Percentiles rank a stretch among this genome's conserved stretches.
These are phyloP conservation scores for Crossaster papposus DNA, from an alignment of 53 echinoderm and acorn worm genomes.

Conservation along the genomic window DNA sequence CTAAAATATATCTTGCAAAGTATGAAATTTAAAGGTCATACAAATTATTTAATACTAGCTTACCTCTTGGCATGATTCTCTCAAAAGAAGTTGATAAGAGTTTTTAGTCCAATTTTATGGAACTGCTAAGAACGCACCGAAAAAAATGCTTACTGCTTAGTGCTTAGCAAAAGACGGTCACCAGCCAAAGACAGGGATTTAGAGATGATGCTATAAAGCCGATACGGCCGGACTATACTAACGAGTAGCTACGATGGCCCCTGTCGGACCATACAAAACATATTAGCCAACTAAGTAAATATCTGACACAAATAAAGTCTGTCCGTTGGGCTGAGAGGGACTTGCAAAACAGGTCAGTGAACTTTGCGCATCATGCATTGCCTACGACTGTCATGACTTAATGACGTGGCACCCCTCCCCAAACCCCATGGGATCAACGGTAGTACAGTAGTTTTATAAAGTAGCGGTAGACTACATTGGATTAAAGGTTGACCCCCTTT, in stretches of 20 bases:
- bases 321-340: background rate
- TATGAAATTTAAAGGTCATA: too few relatives aligned
- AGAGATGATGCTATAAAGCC: too few relatives aligned
- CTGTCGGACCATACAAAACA: too few relatives aligned
- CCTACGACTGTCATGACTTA: slow-evolving; percentile 23
- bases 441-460: background rate
- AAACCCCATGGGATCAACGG: slow-evolving; percentile 12
- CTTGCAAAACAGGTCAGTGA: slow-evolving; percentile 27
- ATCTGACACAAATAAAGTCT: slow-evolving; percentile 14
- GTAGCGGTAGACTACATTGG: slow-evolving; percentile 28
- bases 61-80: too few relatives aligned
- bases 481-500: background rate
- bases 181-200: background rate
- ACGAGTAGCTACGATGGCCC: too few relatives aligned
- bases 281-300: background rate
- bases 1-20: too few relatives aligned
- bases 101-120: too few relatives aligned
- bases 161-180: background rate
- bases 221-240: too few relatives aligned
- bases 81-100: too few relatives aligned
- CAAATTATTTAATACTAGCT: too few relatives aligned
- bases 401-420: slow-evolving; percentile 4
- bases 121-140: background rate
- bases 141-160: too few relatives aligned
- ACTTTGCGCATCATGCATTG: slow-evolving; percentile 26